A percentile compares a stretch with the other conserved stretches of the same genome.
These are phyloP conservation scores for Metopolophium dirhodum DNA, from an alignment of 1,140 invertebrate species.

Conservation along the genomic window DNA sequence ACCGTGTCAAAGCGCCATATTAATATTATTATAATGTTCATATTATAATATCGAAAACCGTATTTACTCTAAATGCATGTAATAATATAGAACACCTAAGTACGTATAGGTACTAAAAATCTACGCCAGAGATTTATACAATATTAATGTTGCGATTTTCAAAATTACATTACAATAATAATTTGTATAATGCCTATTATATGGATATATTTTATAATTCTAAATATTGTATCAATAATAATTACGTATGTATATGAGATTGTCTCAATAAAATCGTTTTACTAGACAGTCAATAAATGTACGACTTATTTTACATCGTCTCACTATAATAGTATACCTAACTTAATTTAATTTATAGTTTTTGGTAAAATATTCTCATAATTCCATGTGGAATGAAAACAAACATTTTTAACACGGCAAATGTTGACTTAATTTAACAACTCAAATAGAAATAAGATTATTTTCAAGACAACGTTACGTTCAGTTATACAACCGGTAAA, in stretches of 20 bases:
- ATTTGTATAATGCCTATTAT: not conserved
- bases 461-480: not conserved
- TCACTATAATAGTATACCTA: not conserved
- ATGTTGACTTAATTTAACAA: not conserved
- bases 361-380: not conserved
- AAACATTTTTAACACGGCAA: not conserved
- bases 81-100: not conserved
- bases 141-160: not conserved
- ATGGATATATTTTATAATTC: not conserved
- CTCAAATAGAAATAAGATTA: not conserved
- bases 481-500: not conserved
- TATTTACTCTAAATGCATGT: not conserved
- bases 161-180: not conserved
- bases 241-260: constrained; percentile 20
- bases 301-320: not conserved
- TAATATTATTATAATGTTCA: not conserved
- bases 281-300: constrained; percentile 14
- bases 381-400: not conserved
- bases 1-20: not conserved
- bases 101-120: not conserved
- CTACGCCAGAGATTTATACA: not conserved
- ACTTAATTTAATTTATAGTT: not conserved
- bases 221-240: not conserved
- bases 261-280: constrained; percentile 38
- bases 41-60: not conserved